Conservation (phyloP, 2,113 vertebrate species). For the Cavia porcellus region DNA sequence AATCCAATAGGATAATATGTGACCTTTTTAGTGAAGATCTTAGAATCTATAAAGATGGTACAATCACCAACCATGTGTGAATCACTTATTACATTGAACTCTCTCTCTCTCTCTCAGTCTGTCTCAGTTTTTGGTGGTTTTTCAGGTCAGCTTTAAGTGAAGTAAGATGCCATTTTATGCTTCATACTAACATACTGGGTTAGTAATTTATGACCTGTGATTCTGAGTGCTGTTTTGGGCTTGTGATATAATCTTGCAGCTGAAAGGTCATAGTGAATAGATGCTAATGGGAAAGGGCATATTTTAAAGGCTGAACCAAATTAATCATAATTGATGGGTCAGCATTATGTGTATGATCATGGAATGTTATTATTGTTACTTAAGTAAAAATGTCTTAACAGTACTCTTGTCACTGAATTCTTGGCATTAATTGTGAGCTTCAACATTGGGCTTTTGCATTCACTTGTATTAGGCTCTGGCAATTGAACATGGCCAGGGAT, state of each 20-base stretch:
- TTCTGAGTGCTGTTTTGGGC: conserved; percentile 64
- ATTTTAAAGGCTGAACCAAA: conserved; percentile 63
- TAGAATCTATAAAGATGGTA: background rate
- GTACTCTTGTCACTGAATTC: conserved; percentile 16
- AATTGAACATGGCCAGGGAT: background rate
- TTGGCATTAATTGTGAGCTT: background rate
- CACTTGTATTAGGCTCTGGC: background rate
- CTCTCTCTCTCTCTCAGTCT: background rate
- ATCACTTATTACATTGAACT: background rate
- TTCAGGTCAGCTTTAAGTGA: background rate
- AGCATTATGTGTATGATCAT: conserved; percentile 60
- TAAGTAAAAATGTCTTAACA: conserved; percentile 17
- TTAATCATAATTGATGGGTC: conserved; percentile 1
- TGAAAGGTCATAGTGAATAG: conserved; percentile 79
- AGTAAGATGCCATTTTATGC: background rate
- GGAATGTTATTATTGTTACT: conserved; percentile 52
- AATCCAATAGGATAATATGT: background rate
- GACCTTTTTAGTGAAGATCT: background rate
- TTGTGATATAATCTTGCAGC: conserved; percentile 46
- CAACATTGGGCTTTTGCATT: conserved; percentile 8
- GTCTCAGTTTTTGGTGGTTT: background rate
- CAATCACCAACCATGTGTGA: background rate
- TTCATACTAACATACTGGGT: background rate
- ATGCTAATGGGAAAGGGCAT: background rate
- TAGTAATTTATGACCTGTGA: conserved; percentile 64